Percentiles rank a stretch among this genome's conserved stretches.
Evolutionary conservation across 2,113 vertebrate species (phyloP).

Genomic region (Taxidea taxus): DNA sequence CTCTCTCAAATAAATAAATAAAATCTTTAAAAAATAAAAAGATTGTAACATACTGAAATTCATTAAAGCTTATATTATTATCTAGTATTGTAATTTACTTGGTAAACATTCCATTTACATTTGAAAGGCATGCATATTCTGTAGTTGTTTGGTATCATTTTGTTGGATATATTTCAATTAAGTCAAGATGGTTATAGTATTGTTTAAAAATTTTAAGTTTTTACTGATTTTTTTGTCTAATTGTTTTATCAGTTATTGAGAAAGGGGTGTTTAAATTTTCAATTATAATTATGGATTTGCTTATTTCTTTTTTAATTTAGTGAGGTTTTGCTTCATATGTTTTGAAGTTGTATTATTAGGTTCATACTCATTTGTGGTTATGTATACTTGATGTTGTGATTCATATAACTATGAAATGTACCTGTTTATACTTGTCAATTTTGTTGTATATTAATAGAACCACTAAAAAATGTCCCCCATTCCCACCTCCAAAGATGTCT

Average conservation of each 20-base stretch:
- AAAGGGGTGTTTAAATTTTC: neutral
- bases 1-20: too few species aligned
- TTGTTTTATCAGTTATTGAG: neutral
- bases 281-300: neutral
- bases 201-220: neutral
- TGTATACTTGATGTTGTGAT: neutral
- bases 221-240: neutral
- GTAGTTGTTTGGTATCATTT: neutral
- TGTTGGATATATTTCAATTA: neutral
- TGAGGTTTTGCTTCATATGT: neutral
- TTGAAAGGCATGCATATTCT: neutral
- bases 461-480: neutral
- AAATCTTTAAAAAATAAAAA: too few species aligned
- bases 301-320: neutral
- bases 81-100: neutral
- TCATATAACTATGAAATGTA: neutral
- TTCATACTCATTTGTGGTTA: neutral
- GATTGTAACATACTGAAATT: neutral
- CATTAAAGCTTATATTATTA: neutral
- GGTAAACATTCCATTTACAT: neutral
- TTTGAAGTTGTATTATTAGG: neutral
- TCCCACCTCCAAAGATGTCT: neutral
- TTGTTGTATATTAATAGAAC: neutral
- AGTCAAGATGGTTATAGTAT: neutral
- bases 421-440: neutral